Percentiles rank a stretch among this genome's conserved stretches.
Evolutionary conservation across 2,113 vertebrate genomes (phyloP).

Genomic region (Neotoma lepida): DNA sequence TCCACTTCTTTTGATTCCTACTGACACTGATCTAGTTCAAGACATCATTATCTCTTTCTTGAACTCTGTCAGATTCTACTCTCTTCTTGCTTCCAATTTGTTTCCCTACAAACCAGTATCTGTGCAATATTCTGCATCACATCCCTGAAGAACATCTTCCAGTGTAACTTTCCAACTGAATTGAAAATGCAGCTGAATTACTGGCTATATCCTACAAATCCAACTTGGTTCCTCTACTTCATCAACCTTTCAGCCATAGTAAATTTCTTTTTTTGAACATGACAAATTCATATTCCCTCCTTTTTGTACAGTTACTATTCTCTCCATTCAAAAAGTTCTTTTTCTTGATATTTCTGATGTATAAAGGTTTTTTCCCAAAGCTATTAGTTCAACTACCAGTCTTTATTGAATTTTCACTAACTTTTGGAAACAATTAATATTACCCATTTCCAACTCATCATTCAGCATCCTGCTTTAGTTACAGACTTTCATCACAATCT

Average conservation of each 20-base stretch:
- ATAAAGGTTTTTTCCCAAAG: background rate
- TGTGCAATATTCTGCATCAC: background rate
- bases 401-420: background rate
- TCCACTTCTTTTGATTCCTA: background rate
- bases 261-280: constrained; percentile 19
- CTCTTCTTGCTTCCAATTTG: background rate
- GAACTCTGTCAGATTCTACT: background rate
- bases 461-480: background rate
- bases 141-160: background rate
- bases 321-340: background rate
- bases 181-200: constrained; percentile 7
- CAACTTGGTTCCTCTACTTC: background rate
- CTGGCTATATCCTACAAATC: background rate
- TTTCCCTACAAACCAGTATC: background rate
- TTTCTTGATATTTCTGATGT: background rate
- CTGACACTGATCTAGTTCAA: background rate
- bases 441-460: background rate
- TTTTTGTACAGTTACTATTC: background rate
- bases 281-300: background rate
- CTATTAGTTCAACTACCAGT: background rate
- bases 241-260: background rate
- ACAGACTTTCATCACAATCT: background rate
- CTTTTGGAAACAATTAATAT: background rate
- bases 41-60: background rate
- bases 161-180: background rate